Evolutionary conservation across 23 tunicate genomes (phyloP).

Genomic region (Trididemnum clinides): DNA sequence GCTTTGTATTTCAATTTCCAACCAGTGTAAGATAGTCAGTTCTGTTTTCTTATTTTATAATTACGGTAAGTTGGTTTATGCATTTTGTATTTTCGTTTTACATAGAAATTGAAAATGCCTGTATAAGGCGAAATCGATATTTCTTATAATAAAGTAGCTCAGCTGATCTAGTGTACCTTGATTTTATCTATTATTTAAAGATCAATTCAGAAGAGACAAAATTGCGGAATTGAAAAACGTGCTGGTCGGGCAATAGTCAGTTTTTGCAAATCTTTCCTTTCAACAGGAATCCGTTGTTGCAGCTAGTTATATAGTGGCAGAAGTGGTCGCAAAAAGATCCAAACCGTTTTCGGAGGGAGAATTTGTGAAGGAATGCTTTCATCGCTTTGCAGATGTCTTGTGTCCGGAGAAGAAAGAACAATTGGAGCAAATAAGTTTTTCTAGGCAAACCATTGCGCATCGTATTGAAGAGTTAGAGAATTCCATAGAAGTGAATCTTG

Average conservation of each 20-base stretch:
- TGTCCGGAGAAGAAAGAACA: constrained; percentile 46
- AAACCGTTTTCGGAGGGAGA: constrained; percentile 55
- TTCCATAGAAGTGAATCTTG: constrained; percentile 24
- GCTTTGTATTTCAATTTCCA: too few species aligned
- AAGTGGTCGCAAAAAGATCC: constrained; percentile 57
- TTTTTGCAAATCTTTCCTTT: constrained; percentile 46
- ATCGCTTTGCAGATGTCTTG: constrained; percentile 35
- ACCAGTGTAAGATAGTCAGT: too few species aligned
- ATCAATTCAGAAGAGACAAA: constrained; percentile 37
- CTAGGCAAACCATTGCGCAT: constrained; percentile 28
- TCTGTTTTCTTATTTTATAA: too few species aligned
- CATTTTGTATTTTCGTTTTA: too few species aligned
- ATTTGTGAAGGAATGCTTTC: constrained; percentile 49
- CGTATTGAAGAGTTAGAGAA: constrained; percentile 29
- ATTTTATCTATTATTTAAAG: too few species aligned
- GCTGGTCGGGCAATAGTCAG: constrained; percentile 33
- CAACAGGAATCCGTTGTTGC: constrained; percentile 63
- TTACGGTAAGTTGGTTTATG: too few species aligned
- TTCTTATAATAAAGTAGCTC: too few species aligned
- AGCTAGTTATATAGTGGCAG: constrained; percentile 72
- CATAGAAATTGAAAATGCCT: too few species aligned
- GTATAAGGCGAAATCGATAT: too few species aligned
- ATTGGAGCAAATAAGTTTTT: constrained; percentile 37
- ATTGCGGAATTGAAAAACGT: constrained; percentile 18
- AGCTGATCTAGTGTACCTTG: too few species aligned